Evolutionary conservation across 2,888 invertebrate species (phyloP).

Genomic region (Andrena trimmerana): DNA sequence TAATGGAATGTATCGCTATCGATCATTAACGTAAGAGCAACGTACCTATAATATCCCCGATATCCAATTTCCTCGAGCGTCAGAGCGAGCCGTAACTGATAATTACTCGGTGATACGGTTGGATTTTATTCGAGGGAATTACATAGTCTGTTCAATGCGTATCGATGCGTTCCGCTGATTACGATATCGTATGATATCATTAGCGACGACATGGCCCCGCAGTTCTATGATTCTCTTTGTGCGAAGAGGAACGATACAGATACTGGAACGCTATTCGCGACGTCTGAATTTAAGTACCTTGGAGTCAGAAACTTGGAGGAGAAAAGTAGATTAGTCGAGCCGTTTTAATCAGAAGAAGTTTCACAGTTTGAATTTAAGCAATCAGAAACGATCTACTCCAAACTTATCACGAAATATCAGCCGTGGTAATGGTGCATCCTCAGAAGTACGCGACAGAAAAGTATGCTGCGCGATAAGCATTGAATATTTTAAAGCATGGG

Average conservation of each 20-base stretch:
- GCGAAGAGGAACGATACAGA: too few relatives aligned
- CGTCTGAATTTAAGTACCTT: too few relatives aligned
- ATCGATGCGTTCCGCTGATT: slow-evolving; percentile 35
- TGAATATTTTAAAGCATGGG: slow-evolving; percentile 32
- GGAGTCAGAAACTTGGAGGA: too few relatives aligned
- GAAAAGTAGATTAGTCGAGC: too few relatives aligned
- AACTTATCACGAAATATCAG: too few relatives aligned
- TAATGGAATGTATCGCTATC: background rate
- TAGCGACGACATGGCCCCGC: background rate
- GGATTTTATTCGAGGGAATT: slow-evolving; percentile 48
- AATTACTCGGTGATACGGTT: slow-evolving; percentile 42
- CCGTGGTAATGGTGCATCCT: too few relatives aligned
- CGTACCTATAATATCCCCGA: slow-evolving; percentile 1
- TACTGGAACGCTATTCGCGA: too few relatives aligned
- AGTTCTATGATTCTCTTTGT: slow-evolving; percentile 16
- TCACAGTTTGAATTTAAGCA: too few relatives aligned
- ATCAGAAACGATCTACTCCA: too few relatives aligned
- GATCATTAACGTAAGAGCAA: slow-evolving; percentile 9
- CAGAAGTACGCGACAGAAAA: background rate
- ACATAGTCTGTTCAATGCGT: slow-evolving; percentile 19
- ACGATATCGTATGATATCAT: slow-evolving; percentile 33
- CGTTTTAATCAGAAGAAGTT: too few relatives aligned
- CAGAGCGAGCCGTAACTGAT: slow-evolving; percentile 33
- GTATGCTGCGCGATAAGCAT: background rate
- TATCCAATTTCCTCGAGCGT: slow-evolving; percentile 40